phyloP scores from a whole-genome alignment of 2,113 vertebrate species.

The Amia ocellicauda region DNA sequence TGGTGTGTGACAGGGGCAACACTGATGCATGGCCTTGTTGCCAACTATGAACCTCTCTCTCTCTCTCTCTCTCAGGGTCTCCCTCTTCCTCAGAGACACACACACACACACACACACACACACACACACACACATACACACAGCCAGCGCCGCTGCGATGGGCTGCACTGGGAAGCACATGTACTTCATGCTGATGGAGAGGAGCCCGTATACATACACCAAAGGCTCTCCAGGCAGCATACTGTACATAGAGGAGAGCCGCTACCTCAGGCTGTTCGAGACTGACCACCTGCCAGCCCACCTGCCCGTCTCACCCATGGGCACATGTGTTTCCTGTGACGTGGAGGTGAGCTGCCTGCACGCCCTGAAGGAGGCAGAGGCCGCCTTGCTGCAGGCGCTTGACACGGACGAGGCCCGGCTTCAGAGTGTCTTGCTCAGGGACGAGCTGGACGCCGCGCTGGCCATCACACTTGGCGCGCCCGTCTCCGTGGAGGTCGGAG shows the following conservation, averaged over 20 bases:
- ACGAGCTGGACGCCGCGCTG: conserved; percentile 42
- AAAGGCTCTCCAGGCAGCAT: conserved; percentile 53
- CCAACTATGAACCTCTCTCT: too few species aligned
- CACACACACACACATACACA: too few species aligned
- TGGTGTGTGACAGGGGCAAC: too few species aligned
- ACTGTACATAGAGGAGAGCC: conserved; percentile 42
- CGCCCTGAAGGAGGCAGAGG: conserved; percentile 30
- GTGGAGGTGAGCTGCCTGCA: conserved; percentile 26
- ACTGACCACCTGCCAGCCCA: fast-evolving
- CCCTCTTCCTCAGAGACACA: too few species aligned
- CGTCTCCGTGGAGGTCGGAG: conserved; percentile 52
- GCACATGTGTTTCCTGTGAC: fast-evolving
- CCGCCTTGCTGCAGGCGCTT: conserved; percentile 56
- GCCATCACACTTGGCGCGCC: conserved; percentile 12
- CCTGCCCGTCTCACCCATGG: conserved; percentile 32
- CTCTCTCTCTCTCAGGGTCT: too few species aligned
- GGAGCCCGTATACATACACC: not conserved
- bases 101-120: too few species aligned
- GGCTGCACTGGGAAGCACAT: not conserved
- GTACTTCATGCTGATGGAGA: conserved; percentile 66
- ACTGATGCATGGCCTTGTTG: too few species aligned
- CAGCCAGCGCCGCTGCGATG: not conserved
- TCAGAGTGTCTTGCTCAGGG: conserved; percentile 42
- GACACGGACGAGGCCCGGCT: conserved; percentile 44
- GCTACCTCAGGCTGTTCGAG: not conserved